phyloP scores from a whole-genome alignment of 2,797 vertebrate genomes.

The Falco naumanni region DNA sequence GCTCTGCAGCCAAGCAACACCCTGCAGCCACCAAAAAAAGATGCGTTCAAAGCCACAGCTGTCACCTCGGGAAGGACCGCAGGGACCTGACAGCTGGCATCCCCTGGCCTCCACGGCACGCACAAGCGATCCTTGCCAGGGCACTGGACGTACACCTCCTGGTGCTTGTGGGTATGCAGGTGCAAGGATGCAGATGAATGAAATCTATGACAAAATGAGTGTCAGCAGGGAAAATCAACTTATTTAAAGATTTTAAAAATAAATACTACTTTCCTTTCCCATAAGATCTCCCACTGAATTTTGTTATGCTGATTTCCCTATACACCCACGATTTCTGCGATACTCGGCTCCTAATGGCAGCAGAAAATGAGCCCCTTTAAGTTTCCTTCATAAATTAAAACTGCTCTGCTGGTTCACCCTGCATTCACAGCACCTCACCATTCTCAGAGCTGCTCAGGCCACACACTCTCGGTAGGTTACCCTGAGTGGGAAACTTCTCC shows the following conservation, averaged over 20 bases:
- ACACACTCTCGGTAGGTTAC: neutral
- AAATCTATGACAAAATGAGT: neutral
- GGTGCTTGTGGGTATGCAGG: neutral
- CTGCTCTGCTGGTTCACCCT: neutral
- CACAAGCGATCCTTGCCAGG: neutral
- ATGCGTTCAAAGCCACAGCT: neutral
- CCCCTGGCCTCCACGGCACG: neutral
- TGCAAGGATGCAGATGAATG: neutral
- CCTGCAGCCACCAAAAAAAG: neutral
- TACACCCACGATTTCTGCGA: neutral
- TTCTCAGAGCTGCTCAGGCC: neutral
- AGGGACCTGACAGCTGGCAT: neutral
- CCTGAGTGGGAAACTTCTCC: neutral
- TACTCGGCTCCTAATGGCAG: neutral
- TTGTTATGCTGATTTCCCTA: neutral
- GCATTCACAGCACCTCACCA: neutral
- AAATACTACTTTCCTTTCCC: neutral
- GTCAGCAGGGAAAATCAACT: neutral
- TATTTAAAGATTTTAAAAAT: neutral
- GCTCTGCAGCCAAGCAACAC: neutral
- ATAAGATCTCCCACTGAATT: neutral
- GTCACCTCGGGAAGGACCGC: neutral
- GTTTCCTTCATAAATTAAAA: neutral
- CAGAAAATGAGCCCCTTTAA: neutral
- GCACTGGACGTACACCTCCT: neutral